Evolutionary conservation across 2,797 vertebrate species (phyloP), one percentile per base, ranked within the genome.

Genomic region (Aldrovandia affinis): DNA sequence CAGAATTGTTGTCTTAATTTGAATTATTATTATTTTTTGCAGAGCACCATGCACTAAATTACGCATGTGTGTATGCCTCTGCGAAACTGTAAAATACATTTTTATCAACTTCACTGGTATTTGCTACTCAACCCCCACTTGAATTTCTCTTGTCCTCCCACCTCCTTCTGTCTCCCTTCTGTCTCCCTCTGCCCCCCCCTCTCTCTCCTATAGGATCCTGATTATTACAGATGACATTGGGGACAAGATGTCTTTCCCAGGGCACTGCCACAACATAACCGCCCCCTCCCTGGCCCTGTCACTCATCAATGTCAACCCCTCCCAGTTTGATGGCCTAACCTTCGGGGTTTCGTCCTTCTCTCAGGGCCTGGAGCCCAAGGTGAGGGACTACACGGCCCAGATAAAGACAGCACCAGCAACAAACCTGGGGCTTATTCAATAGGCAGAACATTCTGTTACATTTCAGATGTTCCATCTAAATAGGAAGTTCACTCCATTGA

Each of bases 241-340:
- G 80, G 94, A 97, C 82, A 96, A 91, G 42, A 90, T 97, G 91
- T 83, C 91, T 33, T 97, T 96, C 88, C 20, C 47, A 0, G 95
- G 90, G 28, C 93, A 89, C 61, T 92, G 83, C 1, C 75, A 86
- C 0, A 96, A 91, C 33, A 47, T 97, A 30, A 91, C 88, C 0
- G 91, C 90, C 22, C 88, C 94, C 0, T 93, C 87, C 0, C 52
- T 98, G 89, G 96, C 96, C 3, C 81, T 98, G 85, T 88, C 95
- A 80, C 88, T 98, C 88, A 18, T 94, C 28, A 88, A 88, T 2
- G 91, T 94, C 8, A 91, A 95, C 42, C 89, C 92, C 82, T 83
- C 86, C 0, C 12, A 30, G 0, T 99, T 97, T 91, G 89, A 83
- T 47, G 97, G 97, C 61, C 85, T 97, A 57, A 95, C 95, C 39